Evolutionary conservation across 2,113 vertebrate species (phyloP), one percentile per base, ranked within the genome.

Genomic region (Micronisus gabar): DNA sequence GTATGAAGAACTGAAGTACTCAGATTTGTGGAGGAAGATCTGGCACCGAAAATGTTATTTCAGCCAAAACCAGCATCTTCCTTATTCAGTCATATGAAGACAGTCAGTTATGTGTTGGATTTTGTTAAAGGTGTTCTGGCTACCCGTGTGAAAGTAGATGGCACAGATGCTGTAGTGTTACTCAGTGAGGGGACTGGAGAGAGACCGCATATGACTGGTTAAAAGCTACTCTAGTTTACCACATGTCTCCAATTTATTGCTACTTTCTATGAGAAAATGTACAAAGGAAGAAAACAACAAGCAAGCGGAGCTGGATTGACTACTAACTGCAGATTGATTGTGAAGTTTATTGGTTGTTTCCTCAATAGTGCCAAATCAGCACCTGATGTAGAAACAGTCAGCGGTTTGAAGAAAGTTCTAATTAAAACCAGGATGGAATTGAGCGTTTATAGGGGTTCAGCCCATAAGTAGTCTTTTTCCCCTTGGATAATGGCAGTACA

Each of bases 271-370:
- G 81, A 97, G 88, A 97, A 97, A 95, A 84, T 72, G 91, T 95
- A 96, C 87, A 96, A 97, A 97, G 80, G 67, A 86, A 92, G 81
- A 93, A 94, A 96, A 86, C 94, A 97, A 93, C 83, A 89, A 93
- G 85, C 67, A 86, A 91, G 65, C 81, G 9, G 14, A 97, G 70
- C 72, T 83, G 75, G 88, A 87, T 84, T 98, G 93, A 93, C 86
- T 96, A 63, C 92, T 97, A 79, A 96, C 81, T 96, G 96, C 91
- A 95, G 91, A 97, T 97, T 97, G 95, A 96, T 97, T 96, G 92
- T 96, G 95, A 96, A 96, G 83, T 97, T 97, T 97, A 95, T 95
- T 95, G 95, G 86, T 97, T 97, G 93, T 97, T 98, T 97, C 90
- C 96, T 97, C 92, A 87, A 95, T 85, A 83, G 87, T 94, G 86